Conservation (phyloP, 2,113 vertebrate species). For the Esox niger region DNA sequence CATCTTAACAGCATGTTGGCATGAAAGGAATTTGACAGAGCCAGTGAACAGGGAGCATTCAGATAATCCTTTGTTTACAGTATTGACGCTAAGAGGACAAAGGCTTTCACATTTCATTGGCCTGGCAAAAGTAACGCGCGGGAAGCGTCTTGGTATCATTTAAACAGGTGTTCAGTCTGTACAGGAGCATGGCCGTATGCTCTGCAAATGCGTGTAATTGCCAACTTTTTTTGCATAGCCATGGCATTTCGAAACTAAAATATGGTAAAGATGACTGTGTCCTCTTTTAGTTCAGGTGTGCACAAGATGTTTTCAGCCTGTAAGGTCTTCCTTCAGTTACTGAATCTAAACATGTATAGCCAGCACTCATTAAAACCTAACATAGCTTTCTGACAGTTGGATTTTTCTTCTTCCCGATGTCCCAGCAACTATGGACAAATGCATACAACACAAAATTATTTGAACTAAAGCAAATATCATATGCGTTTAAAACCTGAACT, state of each 20-base stretch:
- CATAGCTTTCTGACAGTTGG: not conserved
- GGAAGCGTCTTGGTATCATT: not conserved
- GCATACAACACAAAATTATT: not conserved
- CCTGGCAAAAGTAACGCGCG: not conserved
- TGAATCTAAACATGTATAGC: not conserved
- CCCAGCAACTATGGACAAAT: not conserved
- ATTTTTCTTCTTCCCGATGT: not conserved
- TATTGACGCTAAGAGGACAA: not conserved
- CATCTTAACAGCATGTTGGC: constrained; percentile 19
- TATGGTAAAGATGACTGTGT: not conserved
- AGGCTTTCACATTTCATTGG: constrained; percentile 1
- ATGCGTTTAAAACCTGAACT: not conserved
- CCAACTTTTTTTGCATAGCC: not conserved
- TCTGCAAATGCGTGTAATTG: not conserved
- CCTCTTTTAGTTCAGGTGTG: constrained; percentile 7
- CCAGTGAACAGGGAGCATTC: constrained; percentile 10
- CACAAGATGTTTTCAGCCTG: constrained; percentile 1
- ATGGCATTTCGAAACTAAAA: not conserved
- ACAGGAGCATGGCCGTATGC: no score
- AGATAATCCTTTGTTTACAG: constrained; percentile 4
- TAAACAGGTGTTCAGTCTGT: not conserved
- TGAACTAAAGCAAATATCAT: not conserved
- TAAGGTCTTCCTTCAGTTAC: not conserved
- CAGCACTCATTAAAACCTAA: not conserved
- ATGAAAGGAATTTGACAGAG: constrained; percentile 11